These are phyloP conservation scores for Perccottus glenii DNA, from an alignment of 2,113 vertebrate species.

Conservation along the genomic window DNA sequence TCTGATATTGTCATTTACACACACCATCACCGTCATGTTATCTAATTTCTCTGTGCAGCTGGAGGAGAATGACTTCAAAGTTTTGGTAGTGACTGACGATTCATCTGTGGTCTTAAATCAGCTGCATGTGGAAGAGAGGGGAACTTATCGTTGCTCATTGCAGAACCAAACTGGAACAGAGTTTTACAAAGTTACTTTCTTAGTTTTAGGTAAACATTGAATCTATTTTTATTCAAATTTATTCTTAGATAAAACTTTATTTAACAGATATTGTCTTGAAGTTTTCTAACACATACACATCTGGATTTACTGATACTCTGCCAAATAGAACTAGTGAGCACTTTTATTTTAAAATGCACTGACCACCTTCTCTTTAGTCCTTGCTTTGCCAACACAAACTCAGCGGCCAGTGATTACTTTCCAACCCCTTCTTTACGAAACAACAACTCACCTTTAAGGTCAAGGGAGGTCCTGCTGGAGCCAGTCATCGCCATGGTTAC, in stretches of 20 bases:
- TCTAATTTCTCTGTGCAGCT: slow-evolving; percentile 40
- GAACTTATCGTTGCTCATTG: slow-evolving; percentile 74
- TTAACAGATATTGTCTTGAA: too few relatives aligned
- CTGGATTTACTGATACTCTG: too few relatives aligned
- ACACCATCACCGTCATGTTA: slow-evolving; percentile 3
- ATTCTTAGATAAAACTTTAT: too few relatives aligned
- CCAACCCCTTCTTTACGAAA: slow-evolving; percentile 46
- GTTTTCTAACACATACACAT: too few relatives aligned
- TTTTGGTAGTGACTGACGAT: slow-evolving; percentile 67
- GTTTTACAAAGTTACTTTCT: slow-evolving; percentile 60
- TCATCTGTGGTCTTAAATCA: slow-evolving; percentile 76
- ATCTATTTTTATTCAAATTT: too few relatives aligned
- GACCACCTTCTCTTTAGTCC: slow-evolving; percentile 51
- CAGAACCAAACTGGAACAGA: slow-evolving; percentile 44
- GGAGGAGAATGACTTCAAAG: slow-evolving; percentile 45
- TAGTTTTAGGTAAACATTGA: slow-evolving; percentile 55
- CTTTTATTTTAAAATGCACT: not conserved
- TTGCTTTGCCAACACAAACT: slow-evolving; percentile 29
- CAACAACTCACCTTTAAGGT: slow-evolving; percentile 17
- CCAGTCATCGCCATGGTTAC: slow-evolving; percentile 53
- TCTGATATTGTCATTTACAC: not conserved
- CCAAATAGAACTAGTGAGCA: too few relatives aligned
- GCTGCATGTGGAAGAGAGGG: slow-evolving; percentile 63
- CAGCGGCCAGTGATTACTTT: slow-evolving; percentile 32
- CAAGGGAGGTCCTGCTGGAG: slow-evolving; percentile 37